Conservation (phyloP, 2,797 vertebrate species). For the Ctenosaura bakeri region DNA sequence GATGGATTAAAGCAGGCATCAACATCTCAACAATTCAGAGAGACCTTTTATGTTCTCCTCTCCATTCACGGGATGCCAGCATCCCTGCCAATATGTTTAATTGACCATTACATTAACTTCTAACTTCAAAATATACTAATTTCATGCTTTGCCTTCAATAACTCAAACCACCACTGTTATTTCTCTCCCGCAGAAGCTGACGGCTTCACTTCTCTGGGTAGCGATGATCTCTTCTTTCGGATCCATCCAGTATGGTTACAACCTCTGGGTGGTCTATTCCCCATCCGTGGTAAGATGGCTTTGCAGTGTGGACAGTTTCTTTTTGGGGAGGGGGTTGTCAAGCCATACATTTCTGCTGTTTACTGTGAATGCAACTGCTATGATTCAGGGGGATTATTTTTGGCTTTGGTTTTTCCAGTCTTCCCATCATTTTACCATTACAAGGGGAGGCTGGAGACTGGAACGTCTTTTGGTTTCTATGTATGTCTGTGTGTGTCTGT, state of each 20-base stretch:
- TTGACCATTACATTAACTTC: background rate
- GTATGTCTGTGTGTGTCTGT: no score
- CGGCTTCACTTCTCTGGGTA: rapidly evolving
- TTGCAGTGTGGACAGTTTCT: background rate
- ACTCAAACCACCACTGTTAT: background rate
- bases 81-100: background rate
- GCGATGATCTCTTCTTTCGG: background rate
- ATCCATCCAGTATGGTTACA: constrained; percentile 1
- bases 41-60: background rate
- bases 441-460: background rate
- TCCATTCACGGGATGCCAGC: background rate
- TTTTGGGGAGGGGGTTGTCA: no score
- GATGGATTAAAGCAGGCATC: background rate
- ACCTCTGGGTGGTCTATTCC: constrained; percentile 1
- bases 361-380: background rate
- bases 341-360: no score
- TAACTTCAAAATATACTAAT: background rate
- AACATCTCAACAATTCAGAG: background rate
- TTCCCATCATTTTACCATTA: background rate
- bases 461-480: no score
- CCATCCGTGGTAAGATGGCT: background rate
- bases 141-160: background rate
- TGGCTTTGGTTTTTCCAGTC: background rate
- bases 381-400: background rate
- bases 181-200: background rate